Evolutionary conservation across 1,140 invertebrate genomes (phyloP).

Genomic region (Drosophila sulfurigaster): DNA sequence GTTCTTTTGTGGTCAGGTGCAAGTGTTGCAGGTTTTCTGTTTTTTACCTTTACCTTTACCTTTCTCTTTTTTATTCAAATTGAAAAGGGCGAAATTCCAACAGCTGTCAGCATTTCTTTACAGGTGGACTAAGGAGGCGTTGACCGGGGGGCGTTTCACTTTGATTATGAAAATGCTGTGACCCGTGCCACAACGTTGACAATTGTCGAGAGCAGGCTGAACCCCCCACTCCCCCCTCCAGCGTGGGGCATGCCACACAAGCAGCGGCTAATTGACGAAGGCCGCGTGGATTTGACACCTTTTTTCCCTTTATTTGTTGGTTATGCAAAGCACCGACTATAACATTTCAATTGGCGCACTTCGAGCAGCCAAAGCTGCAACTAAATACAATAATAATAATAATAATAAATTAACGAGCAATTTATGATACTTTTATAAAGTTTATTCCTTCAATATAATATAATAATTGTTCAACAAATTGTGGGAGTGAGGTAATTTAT

Average conservation of each 20-base stretch:
- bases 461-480: no score
- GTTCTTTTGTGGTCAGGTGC: conserved; percentile 67
- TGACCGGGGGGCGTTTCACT: conserved; percentile 7
- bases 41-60: not conserved
- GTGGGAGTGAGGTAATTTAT: no score
- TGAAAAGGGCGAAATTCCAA: conserved; percentile 44
- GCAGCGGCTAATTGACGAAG: conserved; percentile 21
- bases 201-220: conserved; percentile 35
- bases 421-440: no score
- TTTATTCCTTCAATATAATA: no score
- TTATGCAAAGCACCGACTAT: conserved; percentile 4
- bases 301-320: not conserved
- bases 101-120: conserved; percentile 73
- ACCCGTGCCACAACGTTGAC: conserved; percentile 43
- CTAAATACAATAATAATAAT: no score
- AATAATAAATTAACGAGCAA: no score
- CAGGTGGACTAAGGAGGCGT: not conserved
- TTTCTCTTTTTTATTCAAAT: conserved; percentile 39
- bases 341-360: not conserved
- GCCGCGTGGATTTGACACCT: conserved; percentile 35
- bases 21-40: conserved; percentile 54
- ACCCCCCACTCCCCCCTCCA: no score
- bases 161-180: conserved; percentile 51
- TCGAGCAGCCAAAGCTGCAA: not conserved
- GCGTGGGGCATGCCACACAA: not conserved